Percentiles rank a stretch among this genome's conserved stretches.
Conservation (phyloP, 2,113 vertebrate genomes). For the Leptobrachium ailaonicum region DNA sequence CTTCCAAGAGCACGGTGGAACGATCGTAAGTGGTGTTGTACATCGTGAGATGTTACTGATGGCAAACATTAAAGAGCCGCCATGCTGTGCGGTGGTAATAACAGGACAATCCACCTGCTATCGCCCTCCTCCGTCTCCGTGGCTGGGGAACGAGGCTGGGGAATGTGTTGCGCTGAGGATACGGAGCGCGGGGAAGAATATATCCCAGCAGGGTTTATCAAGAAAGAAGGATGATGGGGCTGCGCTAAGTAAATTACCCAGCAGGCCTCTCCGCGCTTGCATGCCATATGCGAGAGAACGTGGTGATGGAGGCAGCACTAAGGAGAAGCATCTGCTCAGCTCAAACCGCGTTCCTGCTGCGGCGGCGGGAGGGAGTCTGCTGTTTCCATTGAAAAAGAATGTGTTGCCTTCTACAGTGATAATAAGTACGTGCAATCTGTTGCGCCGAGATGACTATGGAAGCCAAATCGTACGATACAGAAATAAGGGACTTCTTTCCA, state of each 20-base stretch:
- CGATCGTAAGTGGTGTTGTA: neutral
- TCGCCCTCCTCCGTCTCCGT: neutral
- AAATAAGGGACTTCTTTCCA: no score
- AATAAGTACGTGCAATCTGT: no score
- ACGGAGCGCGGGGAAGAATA: neutral
- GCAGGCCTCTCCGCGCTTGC: neutral
- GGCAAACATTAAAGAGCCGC: neutral
- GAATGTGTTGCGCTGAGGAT: neutral
- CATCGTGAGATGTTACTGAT: neutral
- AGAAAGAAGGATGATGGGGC: neutral
- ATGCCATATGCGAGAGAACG: neutral
- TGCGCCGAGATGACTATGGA: no score
- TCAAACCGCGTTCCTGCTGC: neutral
- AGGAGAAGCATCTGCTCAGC: neutral
- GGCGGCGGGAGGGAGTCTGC: neutral
- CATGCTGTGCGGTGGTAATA: constrained; percentile 11
- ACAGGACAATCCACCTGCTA: constrained; percentile 6
- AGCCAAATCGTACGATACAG: no score
- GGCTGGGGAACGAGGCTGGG: neutral
- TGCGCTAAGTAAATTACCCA: constrained; percentile 9
- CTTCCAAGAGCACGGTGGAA: neutral
- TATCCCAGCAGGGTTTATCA: constrained; percentile 1
- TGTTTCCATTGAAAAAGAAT: no score
- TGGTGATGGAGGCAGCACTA: neutral
- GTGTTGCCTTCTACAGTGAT: no score